These are phyloP conservation scores for Corythornis vintsioides DNA, from an alignment of 2,113 vertebrate genomes.

Conservation along the genomic window DNA sequence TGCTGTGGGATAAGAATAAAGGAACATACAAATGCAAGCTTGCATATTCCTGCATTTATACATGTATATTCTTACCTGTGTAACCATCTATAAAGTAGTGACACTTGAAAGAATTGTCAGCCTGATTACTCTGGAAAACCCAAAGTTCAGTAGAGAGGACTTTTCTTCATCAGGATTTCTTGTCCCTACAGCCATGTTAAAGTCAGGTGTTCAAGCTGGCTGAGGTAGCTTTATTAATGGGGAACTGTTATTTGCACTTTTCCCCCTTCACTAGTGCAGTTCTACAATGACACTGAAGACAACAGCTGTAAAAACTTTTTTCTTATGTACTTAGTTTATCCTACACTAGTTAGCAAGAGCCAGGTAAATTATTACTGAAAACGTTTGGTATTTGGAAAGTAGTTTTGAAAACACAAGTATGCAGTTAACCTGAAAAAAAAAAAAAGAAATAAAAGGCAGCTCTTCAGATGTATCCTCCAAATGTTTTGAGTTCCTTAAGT, in stretches of 20 bases:
- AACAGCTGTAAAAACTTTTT: not conserved
- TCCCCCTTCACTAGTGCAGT: not conserved
- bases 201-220: not conserved
- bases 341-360: not conserved
- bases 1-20: not conserved
- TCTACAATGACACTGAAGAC: not conserved
- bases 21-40: not conserved
- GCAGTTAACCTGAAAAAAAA: not conserved
- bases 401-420: not conserved
- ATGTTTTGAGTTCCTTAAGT: not conserved
- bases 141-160: not conserved
- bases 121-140: not conserved
- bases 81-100: not conserved
- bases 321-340: not conserved
- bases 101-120: not conserved
- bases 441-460: not conserved
- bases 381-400: not conserved
- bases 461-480: not conserved
- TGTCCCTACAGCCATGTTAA: not conserved
- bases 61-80: not conserved
- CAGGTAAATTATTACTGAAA: not conserved
- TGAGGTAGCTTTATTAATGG: not conserved
- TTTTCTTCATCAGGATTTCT: not conserved
- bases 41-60: not conserved
- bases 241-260: not conserved